phyloP scores from a whole-genome alignment of 1,140 invertebrate species.

The Drosophila mojavensis region DNA sequence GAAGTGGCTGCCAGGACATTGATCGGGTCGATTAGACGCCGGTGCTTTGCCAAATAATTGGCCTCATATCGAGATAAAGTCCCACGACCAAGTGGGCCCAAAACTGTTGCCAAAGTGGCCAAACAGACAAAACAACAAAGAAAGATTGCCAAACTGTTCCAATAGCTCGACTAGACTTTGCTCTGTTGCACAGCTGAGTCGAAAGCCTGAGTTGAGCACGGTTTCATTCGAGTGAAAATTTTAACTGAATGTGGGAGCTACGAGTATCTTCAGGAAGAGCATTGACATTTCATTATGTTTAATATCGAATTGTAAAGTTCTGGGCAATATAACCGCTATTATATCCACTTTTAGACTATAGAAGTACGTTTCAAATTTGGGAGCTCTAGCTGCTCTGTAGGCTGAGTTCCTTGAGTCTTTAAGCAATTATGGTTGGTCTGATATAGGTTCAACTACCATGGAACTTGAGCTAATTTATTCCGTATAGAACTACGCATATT shows the following conservation, averaged over 20 bases:
- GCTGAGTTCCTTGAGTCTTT: background rate
- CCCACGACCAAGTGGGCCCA: constrained; percentile 20
- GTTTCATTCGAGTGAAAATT: too few species aligned
- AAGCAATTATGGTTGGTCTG: background rate
- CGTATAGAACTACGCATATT: too few species aligned
- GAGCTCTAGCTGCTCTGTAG: background rate
- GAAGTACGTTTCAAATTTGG: background rate
- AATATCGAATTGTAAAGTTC: too few species aligned
- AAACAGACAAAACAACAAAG: background rate
- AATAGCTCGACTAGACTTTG: background rate
- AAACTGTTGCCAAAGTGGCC: constrained; percentile 17
- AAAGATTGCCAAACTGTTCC: background rate
- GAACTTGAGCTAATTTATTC: too few species aligned
- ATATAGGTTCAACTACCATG: background rate
- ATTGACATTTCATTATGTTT: too few species aligned
- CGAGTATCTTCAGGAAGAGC: too few species aligned
- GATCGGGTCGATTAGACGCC: constrained; percentile 47
- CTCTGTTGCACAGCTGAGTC: too few species aligned
- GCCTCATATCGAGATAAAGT: constrained; percentile 43
- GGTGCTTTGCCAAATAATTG: constrained; percentile 40
- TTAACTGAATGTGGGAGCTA: too few species aligned
- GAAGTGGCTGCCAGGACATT: constrained; percentile 34
- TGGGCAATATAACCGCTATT: too few species aligned
- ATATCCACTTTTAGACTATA: too few species aligned
- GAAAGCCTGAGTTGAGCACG: too few species aligned